Evolutionary conservation across 2,113 vertebrate genomes (phyloP).

Genomic region (Semnornis frantzii): DNA sequence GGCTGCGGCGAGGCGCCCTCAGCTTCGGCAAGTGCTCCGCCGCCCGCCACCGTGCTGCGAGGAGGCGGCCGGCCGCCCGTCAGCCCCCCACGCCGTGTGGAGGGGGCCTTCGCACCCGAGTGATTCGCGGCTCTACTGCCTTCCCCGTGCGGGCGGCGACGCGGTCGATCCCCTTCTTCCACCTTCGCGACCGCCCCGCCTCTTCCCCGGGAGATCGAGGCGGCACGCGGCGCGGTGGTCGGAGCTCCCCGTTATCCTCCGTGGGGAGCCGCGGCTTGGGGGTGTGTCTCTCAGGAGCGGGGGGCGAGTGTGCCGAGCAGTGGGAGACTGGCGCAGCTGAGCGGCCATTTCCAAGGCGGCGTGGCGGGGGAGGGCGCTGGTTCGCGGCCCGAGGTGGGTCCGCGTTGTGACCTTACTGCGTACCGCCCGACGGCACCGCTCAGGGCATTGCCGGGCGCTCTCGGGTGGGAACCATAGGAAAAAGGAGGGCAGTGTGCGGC

Average conservation of each 20-base stretch:
- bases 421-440: neutral
- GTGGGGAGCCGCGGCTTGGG: neutral
- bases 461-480: no score
- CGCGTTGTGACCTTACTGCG: no score
- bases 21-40: neutral
- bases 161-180: neutral
- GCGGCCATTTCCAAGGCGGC: neutral
- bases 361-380: no score
- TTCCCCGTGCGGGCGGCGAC: neutral
- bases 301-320: neutral
- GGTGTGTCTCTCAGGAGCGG: neutral
- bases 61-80: neutral
- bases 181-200: neutral
- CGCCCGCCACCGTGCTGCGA: neutral
- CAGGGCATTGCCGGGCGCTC: no score
- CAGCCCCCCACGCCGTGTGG: neutral
- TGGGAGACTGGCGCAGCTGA: neutral
- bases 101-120: no score
- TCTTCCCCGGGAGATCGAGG: neutral
- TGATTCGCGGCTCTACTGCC: neutral
- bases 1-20: neutral
- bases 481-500: rapidly evolving
- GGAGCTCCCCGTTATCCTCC: neutral
- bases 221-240: neutral
- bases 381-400: neutral